These are phyloP conservation scores for Scomber scombrus DNA, from an alignment of 2,113 vertebrate genomes.

Conservation along the genomic window DNA sequence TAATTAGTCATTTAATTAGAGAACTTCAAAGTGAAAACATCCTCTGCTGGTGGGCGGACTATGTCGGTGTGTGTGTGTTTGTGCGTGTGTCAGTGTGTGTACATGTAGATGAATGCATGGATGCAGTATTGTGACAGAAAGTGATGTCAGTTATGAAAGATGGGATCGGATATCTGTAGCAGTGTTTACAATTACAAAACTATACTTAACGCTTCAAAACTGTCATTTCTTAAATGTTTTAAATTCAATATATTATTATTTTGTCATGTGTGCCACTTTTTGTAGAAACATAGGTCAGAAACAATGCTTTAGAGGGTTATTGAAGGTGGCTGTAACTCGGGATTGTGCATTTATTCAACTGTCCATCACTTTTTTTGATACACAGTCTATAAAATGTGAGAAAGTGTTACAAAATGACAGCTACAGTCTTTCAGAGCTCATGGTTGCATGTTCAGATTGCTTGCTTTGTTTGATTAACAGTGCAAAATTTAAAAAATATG, in stretches of 20 bases:
- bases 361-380: background rate
- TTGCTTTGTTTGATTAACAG: no score
- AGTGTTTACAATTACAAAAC: background rate
- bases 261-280: background rate
- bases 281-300: background rate
- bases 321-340: background rate
- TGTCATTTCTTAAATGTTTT: no score
- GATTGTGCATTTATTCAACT: background rate
- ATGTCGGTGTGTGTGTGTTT: constrained; percentile 23
- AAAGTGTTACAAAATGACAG: background rate
- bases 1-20: constrained; percentile 74
- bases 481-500: no score
- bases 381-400: background rate
- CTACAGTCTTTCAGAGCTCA: background rate
- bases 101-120: background rate
- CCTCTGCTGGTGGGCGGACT: constrained; percentile 50
- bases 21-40: constrained; percentile 76
- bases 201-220: background rate
- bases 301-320: background rate
- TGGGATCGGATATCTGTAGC: background rate
- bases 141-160: background rate
- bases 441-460: background rate
- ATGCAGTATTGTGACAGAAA: constrained; percentile 8
- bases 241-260: no score
- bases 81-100: constrained; percentile 13